Evolutionary conservation across 2,888 invertebrate species (phyloP), one percentile per base, ranked within the genome.

Genomic region (Ommatoiulus sabulosus): DNA sequence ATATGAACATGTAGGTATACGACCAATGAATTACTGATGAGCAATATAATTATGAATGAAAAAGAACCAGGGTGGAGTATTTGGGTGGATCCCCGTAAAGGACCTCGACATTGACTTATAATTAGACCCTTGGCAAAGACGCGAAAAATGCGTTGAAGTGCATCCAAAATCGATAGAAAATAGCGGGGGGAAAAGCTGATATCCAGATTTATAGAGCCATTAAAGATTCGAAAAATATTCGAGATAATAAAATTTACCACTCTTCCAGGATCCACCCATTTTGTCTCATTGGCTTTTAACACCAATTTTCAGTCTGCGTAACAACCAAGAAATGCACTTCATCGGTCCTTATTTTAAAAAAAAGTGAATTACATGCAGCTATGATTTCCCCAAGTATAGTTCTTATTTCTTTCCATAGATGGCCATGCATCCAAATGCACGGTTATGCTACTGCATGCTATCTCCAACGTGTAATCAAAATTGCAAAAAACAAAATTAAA

Each of bases 61-160:
- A 72, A 72, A 72, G 24, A 3, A 20, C n/a, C 24, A 72, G 72
- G 72, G 72, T 72, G 72, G 72, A 72, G 72, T 24, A 24, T 24
- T 72, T 72, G 72, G 72, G 72, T 72, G 72, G 72, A 72, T 72
- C 72, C n/a, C 72, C 72, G 20, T 7, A 72, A 24, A 72, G 72
- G 72, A 72, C 72, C 72, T 72, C n/a, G n/a, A 72, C 72, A 72
- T 72, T 72, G 72, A 72, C 72, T 72, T n/a, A 8, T 24, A 72
- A 72, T 72, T 72, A 24, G 72, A 8, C 72, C 4, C 20, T 72
- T 72, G 72, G 72, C 72, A 72, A 72, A 72, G 24, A 24, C 72
- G 24, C 72, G 24, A 72, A 24, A n/a, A 24, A 24, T 72, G 63
- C 20, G 63, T 24, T 72, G 72, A 72, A 72, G 72, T 72, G 72